Base-by-base conservation (phyloP, 2,113 vertebrate species). In the Bungarus multicinctus region DNA sequence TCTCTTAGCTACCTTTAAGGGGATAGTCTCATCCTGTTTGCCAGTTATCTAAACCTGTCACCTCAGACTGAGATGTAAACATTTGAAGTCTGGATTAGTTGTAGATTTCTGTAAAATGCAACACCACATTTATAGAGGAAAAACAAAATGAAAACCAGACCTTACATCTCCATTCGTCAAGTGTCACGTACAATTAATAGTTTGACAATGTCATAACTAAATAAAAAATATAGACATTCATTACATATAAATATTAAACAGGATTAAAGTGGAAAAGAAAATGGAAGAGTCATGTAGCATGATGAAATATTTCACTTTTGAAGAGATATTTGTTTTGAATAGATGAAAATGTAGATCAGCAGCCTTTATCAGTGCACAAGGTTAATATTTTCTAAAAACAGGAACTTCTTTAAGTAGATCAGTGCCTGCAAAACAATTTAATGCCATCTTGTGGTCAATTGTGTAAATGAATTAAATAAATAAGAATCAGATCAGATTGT, bases 371-470 rank as follows among this genome's bases (percentile, higher is more conserved):
- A 39, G 50, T 60, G 57, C 57, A 2, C 2, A 16, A 2, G 16
- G 3, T 27, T 47, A 89, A 0, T 0, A 53, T 34, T 43, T 58
- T 64, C 8, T 5, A 3, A 12, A 81, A 89, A 60, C 6, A 53
- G 22, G 34, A 58, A 74, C 25, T 93, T 53, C 88, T 34, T 16
- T 90, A 50, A 53, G 25, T 50, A 91, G 87, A 60, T 53, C 43
- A 34, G 86, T 87, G 52, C 88, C 87, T 89, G 92, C n/a, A 81
- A 93, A 94, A 96, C 94, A 50, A 91, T 89, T 93, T 94, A 92
- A 94, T 18, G 96, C 95, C 96, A 97, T 87, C 97, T 97, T 93
- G 95, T 96, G 96, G 97, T 57, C 89, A 94, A 16, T 87, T 52
- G 64, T 1, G 64, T 25, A 5, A 91, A 34, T 10, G 11, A 58